Evolutionary conservation across 1,140 invertebrate genomes (phyloP), one percentile per base, ranked within the genome.

Genomic region (Zaprionus vittiger): DNA sequence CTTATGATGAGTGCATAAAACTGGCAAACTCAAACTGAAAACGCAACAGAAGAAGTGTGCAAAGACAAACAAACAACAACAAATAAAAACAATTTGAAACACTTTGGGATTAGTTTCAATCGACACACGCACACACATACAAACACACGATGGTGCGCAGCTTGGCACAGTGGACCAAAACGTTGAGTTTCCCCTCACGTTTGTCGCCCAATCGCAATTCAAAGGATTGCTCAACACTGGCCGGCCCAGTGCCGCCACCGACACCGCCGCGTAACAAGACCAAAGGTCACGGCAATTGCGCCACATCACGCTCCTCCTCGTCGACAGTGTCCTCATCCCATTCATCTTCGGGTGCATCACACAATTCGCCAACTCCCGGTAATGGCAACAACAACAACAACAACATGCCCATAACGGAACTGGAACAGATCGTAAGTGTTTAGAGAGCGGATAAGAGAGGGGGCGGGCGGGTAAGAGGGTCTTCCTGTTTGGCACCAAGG

Each of bases 161-260:
- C 93, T 93, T 97, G 83, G 95, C 96, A 56, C 96, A 97, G 94
- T 97, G 96, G 96, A 97, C 96, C 83, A 97, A 97, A 94, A 97
- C 96, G 77, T 94, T 97, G 89, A 97, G 96, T 94, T 97, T 97
- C 92, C 96, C 96, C 70, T 95, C 96, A 81, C 94, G 96, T 91
- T 94, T 97, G 80, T 96, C 96, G 61, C 96, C 96, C 1, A 96
- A 96, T 91, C 95, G 96, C 80, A 95, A 95, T 44, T 95, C 95
- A 24, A 96, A 96, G 93, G 95, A 96, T 92, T 94, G 94, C 93
- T 94, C 94, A 69, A 94, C 94, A 61, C 28, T 92, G 64, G 86
- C 86, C 62, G 94, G 94, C 80, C 93, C 94, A 3, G 80, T 84
- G 62, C 91, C 93, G 22, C 91, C 93, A 15, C 94, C 94, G 66